These are phyloP conservation scores for Dicyrtoma fusca DNA, from an alignment of 2,888 invertebrate species.

Conservation along the genomic window DNA sequence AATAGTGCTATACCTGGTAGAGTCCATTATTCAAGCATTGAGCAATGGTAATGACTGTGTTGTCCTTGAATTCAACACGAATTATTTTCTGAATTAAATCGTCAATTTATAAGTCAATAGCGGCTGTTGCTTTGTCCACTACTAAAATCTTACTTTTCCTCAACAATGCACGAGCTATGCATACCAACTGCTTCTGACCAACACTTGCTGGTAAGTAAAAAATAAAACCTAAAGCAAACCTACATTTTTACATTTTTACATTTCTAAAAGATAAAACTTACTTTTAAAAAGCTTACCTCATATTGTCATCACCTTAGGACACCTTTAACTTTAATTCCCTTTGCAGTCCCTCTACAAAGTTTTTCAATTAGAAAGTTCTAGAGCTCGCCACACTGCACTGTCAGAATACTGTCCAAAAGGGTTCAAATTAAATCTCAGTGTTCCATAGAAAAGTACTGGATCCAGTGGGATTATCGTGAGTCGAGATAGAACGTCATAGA, in stretches of 20 bases:
- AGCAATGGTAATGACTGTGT: slow-evolving; percentile 89
- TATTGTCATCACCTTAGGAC: too few species aligned
- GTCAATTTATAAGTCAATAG: slow-evolving; percentile 88
- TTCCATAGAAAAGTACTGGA: slow-evolving; percentile 66
- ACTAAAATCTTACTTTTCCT: slow-evolving; percentile 49
- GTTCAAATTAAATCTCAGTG: slow-evolving; percentile 63
- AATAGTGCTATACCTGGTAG: slow-evolving; percentile 66
- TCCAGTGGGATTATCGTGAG: slow-evolving; percentile 75
- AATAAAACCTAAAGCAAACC: not conserved
- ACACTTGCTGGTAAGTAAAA: slow-evolving; percentile 39
- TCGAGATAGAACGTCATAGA: slow-evolving; percentile 80
- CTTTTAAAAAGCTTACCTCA: not conserved
- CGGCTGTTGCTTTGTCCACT: slow-evolving; percentile 71
- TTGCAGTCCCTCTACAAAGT: too few species aligned
- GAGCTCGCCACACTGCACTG: too few species aligned
- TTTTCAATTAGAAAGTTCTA: too few species aligned
- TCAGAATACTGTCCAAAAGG: slow-evolving; percentile 61
- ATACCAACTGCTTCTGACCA: slow-evolving; percentile 53
- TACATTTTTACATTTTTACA: too few species aligned
- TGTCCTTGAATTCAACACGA: slow-evolving; percentile 79
- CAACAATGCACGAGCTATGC: slow-evolving; percentile 51
- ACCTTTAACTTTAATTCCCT: too few species aligned
- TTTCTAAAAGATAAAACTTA: not conserved
- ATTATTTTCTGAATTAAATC: slow-evolving; percentile 80
- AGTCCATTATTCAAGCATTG: slow-evolving; percentile 91